phyloP scores from a whole-genome alignment of 2,797 vertebrate genomes.

The Synanceia verrucosa region DNA sequence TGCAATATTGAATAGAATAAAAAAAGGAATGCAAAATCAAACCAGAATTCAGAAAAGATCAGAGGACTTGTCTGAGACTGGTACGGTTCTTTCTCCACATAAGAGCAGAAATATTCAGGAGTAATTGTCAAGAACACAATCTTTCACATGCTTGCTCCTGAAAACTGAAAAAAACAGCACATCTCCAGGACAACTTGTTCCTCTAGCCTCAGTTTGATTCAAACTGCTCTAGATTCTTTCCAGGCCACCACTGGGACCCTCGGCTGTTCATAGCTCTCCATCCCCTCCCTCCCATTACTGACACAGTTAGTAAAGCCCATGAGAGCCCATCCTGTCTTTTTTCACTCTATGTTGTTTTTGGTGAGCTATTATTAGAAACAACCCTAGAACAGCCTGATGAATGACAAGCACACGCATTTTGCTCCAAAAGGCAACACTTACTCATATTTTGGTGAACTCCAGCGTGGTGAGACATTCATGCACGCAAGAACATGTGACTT shows the following conservation, averaged over 20 bases:
- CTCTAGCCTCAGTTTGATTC: conserved; percentile 6
- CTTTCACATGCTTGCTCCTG: background rate
- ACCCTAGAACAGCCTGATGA: conserved; percentile 42
- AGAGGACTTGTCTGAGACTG: background rate
- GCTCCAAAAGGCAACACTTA: conserved; percentile 28
- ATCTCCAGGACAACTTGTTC: conserved; percentile 28
- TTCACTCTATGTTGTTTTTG: conserved; percentile 24
- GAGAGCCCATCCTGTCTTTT: conserved; percentile 18
- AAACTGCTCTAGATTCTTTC: conserved; percentile 71
- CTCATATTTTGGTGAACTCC: conserved; percentile 48
- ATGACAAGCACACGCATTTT: conserved; percentile 21
- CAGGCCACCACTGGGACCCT: conserved; percentile 55
- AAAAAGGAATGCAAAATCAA: background rate
- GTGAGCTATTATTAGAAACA: conserved; percentile 27
- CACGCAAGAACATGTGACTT: conserved; percentile 42
- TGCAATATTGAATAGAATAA: conserved; percentile 17
- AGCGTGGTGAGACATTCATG: conserved; percentile 10
- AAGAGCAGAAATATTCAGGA: background rate
- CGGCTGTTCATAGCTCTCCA: conserved; percentile 48
- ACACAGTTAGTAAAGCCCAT: conserved; percentile 54
- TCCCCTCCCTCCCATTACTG: conserved; percentile 28
- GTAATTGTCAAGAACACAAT: background rate
- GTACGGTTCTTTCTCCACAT: background rate
- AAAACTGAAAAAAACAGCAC: background rate
- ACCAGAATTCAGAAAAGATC: background rate